A percentile compares a stretch with the other conserved stretches of the same genome.
These are phyloP conservation scores for Columbina picui DNA, from an alignment of 2,113 vertebrate genomes.

Conservation along the genomic window DNA sequence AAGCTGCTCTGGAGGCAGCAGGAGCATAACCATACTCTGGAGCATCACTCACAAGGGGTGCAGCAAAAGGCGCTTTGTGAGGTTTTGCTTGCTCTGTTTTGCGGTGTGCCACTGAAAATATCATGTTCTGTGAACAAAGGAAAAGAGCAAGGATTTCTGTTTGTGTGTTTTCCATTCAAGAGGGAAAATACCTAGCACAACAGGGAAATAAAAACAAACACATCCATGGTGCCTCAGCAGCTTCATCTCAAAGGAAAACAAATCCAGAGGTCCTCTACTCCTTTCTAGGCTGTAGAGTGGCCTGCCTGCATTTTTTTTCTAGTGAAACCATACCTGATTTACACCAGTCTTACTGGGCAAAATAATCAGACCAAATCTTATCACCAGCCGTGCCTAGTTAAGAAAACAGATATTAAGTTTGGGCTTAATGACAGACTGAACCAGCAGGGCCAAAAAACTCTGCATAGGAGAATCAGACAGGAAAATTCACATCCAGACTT, in stretches of 20 bases:
- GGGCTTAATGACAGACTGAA: not conserved
- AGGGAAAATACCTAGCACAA: not conserved
- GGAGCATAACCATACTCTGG: rapidly evolving
- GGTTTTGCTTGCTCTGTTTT: not conserved
- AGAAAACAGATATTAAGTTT: not conserved
- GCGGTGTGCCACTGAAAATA: not conserved
- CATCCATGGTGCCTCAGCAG: rapidly evolving
- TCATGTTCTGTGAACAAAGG: not conserved
- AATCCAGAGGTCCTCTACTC: not conserved
- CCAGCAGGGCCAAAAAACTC: not conserved
- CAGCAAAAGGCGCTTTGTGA: not conserved
- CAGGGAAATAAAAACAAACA: not conserved
- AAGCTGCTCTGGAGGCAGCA: not conserved
- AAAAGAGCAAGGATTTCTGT: not conserved
- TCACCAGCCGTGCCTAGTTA: not conserved
- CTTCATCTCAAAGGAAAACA: not conserved
- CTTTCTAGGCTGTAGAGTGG: not conserved
- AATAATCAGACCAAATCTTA: not conserved
- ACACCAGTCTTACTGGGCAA: not conserved
- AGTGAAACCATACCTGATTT: not conserved
- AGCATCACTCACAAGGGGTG: rapidly evolving
- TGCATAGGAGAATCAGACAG: not conserved
- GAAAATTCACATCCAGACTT: not conserved
- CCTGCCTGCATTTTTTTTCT: not conserved
- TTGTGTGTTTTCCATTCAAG: not conserved